Evolutionary conservation across 2,888 invertebrate species (phyloP).

Genomic region (Drosophila atripex): DNA sequence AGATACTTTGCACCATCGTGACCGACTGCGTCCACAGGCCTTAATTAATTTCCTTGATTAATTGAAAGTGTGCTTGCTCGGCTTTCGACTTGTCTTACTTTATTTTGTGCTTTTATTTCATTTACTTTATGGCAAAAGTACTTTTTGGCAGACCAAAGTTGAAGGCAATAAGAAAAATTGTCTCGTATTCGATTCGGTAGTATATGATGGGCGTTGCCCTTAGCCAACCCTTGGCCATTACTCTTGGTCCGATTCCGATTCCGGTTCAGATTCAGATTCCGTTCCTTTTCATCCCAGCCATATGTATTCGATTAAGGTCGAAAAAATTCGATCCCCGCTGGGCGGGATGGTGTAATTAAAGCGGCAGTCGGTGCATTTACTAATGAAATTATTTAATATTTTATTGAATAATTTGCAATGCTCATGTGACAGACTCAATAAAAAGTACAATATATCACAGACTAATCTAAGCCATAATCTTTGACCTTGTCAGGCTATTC

Average conservation of each 20-base stretch:
- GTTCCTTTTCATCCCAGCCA: conserved; percentile 10
- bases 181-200: conserved; percentile 62
- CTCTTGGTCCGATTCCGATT: conserved; percentile 45
- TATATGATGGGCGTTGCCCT: conserved; percentile 70
- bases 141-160: conserved; percentile 66
- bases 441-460: neutral
- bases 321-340: conserved; percentile 50
- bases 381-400: conserved; percentile 6
- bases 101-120: conserved; percentile 10
- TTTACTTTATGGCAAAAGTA: neutral
- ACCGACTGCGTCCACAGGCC: conserved; percentile 45
- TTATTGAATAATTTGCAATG: neutral
- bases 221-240: conserved; percentile 68
- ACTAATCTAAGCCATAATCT: conserved; percentile 13
- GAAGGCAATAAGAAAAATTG: conserved; percentile 67
- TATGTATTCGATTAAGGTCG: conserved; percentile 60
- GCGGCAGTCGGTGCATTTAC: neutral
- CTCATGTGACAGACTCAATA: neutral
- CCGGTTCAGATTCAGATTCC: no score
- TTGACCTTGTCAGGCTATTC: conserved; percentile 28
- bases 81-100: conserved; percentile 51
- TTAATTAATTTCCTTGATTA: conserved; percentile 79
- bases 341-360: conserved; percentile 13
- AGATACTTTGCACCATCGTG: conserved; percentile 28
- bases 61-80: conserved; percentile 70